Conservation (phyloP, 2,888 invertebrate species). For the Microdon myrmicae region DNA sequence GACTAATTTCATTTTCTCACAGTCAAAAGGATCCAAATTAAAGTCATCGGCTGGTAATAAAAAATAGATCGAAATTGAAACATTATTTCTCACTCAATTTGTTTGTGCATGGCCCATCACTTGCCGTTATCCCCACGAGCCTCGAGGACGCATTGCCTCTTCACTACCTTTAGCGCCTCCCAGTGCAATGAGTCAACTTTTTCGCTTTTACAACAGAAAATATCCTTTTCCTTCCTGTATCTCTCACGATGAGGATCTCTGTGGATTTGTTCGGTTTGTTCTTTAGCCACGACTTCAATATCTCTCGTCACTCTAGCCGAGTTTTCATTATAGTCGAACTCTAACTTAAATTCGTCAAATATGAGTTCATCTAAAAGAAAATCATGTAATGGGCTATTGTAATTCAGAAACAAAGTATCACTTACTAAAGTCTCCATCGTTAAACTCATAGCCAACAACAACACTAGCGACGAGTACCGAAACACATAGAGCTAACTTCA, state of each 20-base stretch:
- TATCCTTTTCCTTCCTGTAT: constrained; percentile 34
- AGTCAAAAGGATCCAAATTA: constrained; percentile 55
- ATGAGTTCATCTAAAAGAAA: constrained; percentile 54
- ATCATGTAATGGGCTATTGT: not conserved
- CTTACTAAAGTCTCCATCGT: constrained; percentile 56
- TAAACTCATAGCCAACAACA: constrained; percentile 55
- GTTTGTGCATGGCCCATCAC: not conserved
- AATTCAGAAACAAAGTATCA: not conserved
- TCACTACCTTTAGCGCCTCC: constrained; percentile 38
- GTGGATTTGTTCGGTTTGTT: constrained; percentile 29
- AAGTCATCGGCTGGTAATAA: constrained; percentile 30
- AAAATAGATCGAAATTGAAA: not conserved
- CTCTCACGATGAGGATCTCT: constrained; percentile 31
- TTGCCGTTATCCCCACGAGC: constrained; percentile 49
- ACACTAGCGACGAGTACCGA: constrained; percentile 31
- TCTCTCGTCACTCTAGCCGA: constrained; percentile 42
- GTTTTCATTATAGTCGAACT: constrained; percentile 37
- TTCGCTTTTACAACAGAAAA: constrained; percentile 54
- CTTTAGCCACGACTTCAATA: constrained; percentile 20
- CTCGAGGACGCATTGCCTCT: constrained; percentile 53
- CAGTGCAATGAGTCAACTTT: constrained; percentile 45
- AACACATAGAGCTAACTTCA: constrained; percentile 44
- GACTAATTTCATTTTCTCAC: constrained; percentile 52
- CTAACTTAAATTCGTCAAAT: constrained; percentile 50
- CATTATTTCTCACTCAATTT: not conserved